Percentiles rank a stretch among this genome's conserved stretches.
These are phyloP conservation scores for Rhinophrynus dorsalis DNA, from an alignment of 2,797 vertebrate genomes.

Conservation along the genomic window DNA sequence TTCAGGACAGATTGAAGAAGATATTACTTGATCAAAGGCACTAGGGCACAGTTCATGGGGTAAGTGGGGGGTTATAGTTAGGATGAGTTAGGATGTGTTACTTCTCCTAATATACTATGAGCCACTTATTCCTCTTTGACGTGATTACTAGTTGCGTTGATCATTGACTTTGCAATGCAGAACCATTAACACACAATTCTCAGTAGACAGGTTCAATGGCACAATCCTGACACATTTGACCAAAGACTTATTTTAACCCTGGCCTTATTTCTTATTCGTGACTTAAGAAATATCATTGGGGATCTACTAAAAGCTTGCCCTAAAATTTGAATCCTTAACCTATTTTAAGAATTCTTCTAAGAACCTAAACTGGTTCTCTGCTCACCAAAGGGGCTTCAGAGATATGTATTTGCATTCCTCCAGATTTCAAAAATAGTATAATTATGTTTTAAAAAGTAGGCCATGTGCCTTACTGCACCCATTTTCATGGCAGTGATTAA, in stretches of 20 bases:
- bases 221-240: neutral
- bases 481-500: slow-evolving; percentile 47
- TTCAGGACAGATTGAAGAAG: too few relatives aligned
- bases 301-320: slow-evolving; percentile 14
- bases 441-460: slow-evolving; percentile 49
- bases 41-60: too few relatives aligned
- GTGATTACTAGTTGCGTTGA: neutral
- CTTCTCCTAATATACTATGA: too few relatives aligned
- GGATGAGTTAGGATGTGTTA: too few relatives aligned
- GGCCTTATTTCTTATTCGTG: neutral
- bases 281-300: slow-evolving; percentile 25
- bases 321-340: slow-evolving; percentile 10
- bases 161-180: neutral
- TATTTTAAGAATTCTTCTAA: slow-evolving; percentile 25
- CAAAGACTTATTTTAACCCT: neutral
- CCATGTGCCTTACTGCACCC: slow-evolving; percentile 22
- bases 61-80: too few relatives aligned
- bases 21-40: too few relatives aligned
- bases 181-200: neutral
- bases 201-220: neutral
- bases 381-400: slow-evolving; percentile 16
- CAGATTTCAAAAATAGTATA: slow-evolving; percentile 43
- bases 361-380: slow-evolving; percentile 16
- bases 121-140: too few relatives aligned
- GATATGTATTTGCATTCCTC: slow-evolving; percentile 34